These are phyloP conservation scores for Axea sp. DNA, from an alignment of 2,888 invertebrate species.

Conservation along the genomic window DNA sequence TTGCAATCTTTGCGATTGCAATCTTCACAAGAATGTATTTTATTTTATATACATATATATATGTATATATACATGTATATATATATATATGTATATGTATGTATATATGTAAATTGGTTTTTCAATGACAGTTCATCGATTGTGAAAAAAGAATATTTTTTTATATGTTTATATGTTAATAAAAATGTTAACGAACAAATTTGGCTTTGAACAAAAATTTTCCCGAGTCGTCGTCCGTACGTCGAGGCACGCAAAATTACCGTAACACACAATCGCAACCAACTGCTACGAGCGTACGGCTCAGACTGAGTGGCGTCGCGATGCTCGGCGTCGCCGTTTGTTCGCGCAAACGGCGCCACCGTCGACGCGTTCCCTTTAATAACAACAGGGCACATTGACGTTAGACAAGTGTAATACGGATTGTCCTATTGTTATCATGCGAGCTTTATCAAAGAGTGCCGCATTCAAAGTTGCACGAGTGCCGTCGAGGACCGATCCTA, in stretches of 20 bases:
- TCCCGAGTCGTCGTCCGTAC: conserved; percentile 6
- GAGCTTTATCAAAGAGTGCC: conserved; percentile 15
- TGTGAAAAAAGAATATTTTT: too few species aligned
- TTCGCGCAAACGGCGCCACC: conserved; percentile 68
- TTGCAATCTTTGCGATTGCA: too few species aligned
- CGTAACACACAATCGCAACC: conserved; percentile 58
- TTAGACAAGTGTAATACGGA: conserved; percentile 40
- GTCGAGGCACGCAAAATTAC: conserved; percentile 5
- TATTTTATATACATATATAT: too few species aligned
- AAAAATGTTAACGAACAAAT: too few species aligned
- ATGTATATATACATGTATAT: too few species aligned
- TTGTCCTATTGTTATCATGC: conserved; percentile 24
- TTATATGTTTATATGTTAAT: too few species aligned
- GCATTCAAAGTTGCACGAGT: conserved; percentile 25
- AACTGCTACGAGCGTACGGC: conserved; percentile 67
- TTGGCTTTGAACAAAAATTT: neutral
- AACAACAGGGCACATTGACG: conserved; percentile 38
- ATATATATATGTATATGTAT: too few species aligned
- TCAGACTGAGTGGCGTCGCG: conserved; percentile 68
- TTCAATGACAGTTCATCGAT: too few species aligned
- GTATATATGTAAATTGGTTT: too few species aligned
- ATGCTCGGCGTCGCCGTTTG: conserved; percentile 63
- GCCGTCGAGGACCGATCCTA: too few species aligned
- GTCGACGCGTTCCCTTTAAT: conserved; percentile 57
- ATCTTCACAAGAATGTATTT: too few species aligned